Evolutionary conservation across 2,888 invertebrate species (phyloP).

Genomic region (Anticlea derivata): DNA sequence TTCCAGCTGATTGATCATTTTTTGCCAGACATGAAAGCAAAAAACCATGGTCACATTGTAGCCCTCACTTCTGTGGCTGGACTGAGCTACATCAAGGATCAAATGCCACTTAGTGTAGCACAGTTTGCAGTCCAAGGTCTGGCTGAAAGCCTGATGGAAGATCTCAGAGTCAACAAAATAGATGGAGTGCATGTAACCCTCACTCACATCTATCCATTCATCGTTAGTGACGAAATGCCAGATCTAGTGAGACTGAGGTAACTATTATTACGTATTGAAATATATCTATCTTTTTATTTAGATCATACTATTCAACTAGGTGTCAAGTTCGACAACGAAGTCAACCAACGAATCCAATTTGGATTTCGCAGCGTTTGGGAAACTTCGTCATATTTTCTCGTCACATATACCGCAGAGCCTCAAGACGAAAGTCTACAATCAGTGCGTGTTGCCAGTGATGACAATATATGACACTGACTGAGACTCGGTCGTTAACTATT

Average conservation of each 20-base stretch:
- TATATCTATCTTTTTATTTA: too few relatives aligned
- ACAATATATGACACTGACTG: too few relatives aligned
- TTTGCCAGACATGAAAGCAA: constrained; percentile 84
- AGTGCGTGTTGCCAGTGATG: too few relatives aligned
- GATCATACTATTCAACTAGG: too few relatives aligned
- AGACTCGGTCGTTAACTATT: too few relatives aligned
- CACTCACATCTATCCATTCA: constrained; percentile 86
- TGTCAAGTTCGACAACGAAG: too few relatives aligned
- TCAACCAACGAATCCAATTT: too few relatives aligned
- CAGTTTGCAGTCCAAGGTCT: constrained; percentile 87
- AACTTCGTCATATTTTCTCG: too few relatives aligned
- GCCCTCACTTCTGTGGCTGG: constrained; percentile 86
- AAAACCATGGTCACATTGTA: constrained; percentile 84
- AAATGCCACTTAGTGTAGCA: constrained; percentile 85
- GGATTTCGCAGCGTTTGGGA: too few relatives aligned
- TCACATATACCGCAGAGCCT: too few relatives aligned
- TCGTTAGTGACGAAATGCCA: constrained; percentile 79
- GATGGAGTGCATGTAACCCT: constrained; percentile 84
- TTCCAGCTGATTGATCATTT: constrained; percentile 83
- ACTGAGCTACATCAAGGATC: constrained; percentile 82
- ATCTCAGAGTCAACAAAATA: constrained; percentile 82
- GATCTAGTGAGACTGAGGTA: constrained; percentile 82
- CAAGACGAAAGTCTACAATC: too few relatives aligned
- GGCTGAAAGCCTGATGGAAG: constrained; percentile 85
- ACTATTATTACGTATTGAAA: constrained; percentile 23